Base-by-base conservation (phyloP, 1,140 invertebrate genomes). In the Drosophila pseudoananassae region DNA sequence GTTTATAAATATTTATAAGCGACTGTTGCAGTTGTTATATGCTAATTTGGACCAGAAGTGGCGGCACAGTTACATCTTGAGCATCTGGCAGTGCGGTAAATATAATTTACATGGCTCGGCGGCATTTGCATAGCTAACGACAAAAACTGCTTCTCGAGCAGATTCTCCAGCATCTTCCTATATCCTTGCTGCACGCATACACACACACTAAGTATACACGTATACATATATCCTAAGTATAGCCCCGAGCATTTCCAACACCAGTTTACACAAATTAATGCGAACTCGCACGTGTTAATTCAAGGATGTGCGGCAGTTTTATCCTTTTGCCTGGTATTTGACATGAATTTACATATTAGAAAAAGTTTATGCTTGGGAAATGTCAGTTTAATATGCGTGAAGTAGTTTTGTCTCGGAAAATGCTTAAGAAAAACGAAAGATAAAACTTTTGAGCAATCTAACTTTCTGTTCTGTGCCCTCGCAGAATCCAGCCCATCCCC, bases 371-470 rank as follows among this genome's bases (percentile, higher is more conserved):
- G 78, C 82, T 82, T 87, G 69, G 68, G 78, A 85, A 87, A 85
- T 87, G 82, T 79, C 82, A 87, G 82, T 78, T 87, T 88, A 87
- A 87, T 87, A 87, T 87, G 82, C 82, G 83, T 87, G 83, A 87
- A 87, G 83, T 88, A 87, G 82, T 87, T 88, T 78, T 64, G 38
- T 46, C 81, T 51, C 76, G 71, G 60, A 78, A 74, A 74, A 53
- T 51, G 56, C 72, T 78, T 76, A 82, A 78, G 74, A 76, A 87
- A 77, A 88, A 71, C 81, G 66, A 58, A 7, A 75, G 71, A 75
- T 75, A 82, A 87, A 75, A 65, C 70, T 82, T 78, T 69, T 60
- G 40, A 43, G 52, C 51, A 59, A 76, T 87, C 82, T 74, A 77
- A 81, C 63, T 80, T 80, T 65, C 29, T 31, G 49, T 40, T 31